A percentile compares a stretch with the other conserved stretches of the same genome.
These are phyloP conservation scores for Galeruca laticollis DNA, from an alignment of 2,888 invertebrate genomes.

Conservation along the genomic window DNA sequence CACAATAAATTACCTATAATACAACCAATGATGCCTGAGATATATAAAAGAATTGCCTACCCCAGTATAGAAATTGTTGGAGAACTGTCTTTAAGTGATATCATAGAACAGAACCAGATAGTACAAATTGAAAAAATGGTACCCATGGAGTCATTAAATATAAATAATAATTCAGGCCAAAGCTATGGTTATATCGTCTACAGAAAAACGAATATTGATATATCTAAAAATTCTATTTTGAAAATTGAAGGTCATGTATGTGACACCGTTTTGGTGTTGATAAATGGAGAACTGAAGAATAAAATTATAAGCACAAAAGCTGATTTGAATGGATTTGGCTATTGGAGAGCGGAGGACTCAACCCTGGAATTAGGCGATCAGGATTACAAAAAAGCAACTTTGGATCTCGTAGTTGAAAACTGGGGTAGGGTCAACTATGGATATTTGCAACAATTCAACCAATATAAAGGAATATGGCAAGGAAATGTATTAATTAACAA, in stretches of 20 bases:
- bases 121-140: slow-evolving; percentile 23
- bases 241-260: slow-evolving; percentile 62
- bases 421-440: slow-evolving; percentile 81
- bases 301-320: slow-evolving; percentile 60
- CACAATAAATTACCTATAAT: slow-evolving; percentile 56
- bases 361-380: slow-evolving; percentile 53
- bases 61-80: slow-evolving; percentile 47
- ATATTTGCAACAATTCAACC: slow-evolving; percentile 62
- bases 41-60: slow-evolving; percentile 59
- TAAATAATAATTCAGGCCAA: slow-evolving; percentile 67
- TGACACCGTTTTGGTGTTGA: slow-evolving; percentile 68
- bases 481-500: slow-evolving; percentile 65
- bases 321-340: slow-evolving; percentile 65
- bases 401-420: slow-evolving; percentile 75
- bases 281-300: slow-evolving; percentile 63
- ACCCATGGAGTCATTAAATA: slow-evolving; percentile 60
- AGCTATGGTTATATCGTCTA: slow-evolving; percentile 71
- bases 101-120: not conserved
- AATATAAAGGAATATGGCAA: slow-evolving; percentile 64
- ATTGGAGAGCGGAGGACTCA: slow-evolving; percentile 62
- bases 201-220: slow-evolving; percentile 58
- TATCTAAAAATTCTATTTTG: slow-evolving; percentile 54
- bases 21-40: slow-evolving; percentile 57
- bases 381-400: slow-evolving; percentile 54
- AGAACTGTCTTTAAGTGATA: slow-evolving; percentile 26